phyloP scores from a whole-genome alignment of 2,888 invertebrate genomes.

The Arctia plantaginis region DNA sequence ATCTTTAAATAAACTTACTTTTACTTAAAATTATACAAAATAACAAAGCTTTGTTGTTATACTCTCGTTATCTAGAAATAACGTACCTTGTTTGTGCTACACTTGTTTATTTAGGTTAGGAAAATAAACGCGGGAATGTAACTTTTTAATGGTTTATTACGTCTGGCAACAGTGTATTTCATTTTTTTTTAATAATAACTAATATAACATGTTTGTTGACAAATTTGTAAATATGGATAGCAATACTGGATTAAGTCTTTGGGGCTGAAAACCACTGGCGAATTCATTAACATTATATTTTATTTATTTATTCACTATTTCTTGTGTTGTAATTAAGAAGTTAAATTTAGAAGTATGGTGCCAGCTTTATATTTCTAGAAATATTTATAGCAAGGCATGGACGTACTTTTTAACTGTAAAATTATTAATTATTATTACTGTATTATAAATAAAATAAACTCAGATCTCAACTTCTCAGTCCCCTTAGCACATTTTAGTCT shows the following conservation, averaged over 20 bases:
- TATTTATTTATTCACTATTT: not conserved
- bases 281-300: not conserved
- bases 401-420: not conserved
- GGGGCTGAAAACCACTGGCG: no score
- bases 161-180: not conserved
- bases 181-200: not conserved
- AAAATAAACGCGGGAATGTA: not conserved
- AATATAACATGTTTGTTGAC: not conserved
- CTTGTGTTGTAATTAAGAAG: not conserved
- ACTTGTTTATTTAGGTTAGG: constrained; percentile 14
- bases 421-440: not conserved
- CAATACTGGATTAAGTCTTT: no score
- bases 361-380: not conserved
- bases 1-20: not conserved
- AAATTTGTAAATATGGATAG: not conserved
- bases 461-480: not conserved
- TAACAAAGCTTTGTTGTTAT: not conserved
- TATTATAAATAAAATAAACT: not conserved
- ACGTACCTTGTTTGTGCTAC: constrained; percentile 1
- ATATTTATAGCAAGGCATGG: not conserved
- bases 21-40: constrained; percentile 1
- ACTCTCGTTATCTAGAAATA: constrained; percentile 6
- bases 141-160: constrained; percentile 3
- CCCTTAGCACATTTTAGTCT: not conserved
- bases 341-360: not conserved